A percentile compares a stretch with the other conserved stretches of the same genome.
Conservation (phyloP, 2,113 vertebrate genomes). For the Nettapus auritus region DNA sequence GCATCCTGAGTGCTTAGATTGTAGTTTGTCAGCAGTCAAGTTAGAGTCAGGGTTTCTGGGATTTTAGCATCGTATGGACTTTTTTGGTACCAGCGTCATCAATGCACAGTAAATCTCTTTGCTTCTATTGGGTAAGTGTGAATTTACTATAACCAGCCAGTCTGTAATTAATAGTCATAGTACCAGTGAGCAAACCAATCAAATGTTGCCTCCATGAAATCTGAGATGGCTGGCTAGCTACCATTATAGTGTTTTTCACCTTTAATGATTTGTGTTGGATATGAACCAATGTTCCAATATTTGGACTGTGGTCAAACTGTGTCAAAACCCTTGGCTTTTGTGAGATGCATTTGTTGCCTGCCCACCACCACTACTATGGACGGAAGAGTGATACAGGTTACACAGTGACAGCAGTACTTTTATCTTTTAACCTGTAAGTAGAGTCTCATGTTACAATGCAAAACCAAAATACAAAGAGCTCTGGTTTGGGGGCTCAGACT, state of each 20-base stretch:
- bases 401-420: not conserved
- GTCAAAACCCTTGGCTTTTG: not conserved
- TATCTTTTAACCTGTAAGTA: not conserved
- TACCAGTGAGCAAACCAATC: not conserved
- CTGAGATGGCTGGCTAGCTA: not conserved
- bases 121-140: not conserved
- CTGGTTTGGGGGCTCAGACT: not conserved
- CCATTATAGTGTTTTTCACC: not conserved
- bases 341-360: not conserved
- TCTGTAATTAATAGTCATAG: not conserved
- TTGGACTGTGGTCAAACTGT: accelerated
- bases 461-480: not conserved
- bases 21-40: not conserved
- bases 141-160: not conserved
- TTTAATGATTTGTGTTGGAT: not conserved
- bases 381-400: not conserved
- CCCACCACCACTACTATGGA: accelerated
- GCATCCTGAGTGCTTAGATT: not conserved
- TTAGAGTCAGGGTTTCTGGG: not conserved
- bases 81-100: not conserved
- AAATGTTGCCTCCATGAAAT: not conserved
- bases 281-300: not conserved
- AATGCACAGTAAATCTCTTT: not conserved
- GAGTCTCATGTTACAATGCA: not conserved
- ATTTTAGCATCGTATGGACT: not conserved